Evolutionary conservation across 2,888 invertebrate genomes (phyloP), one percentile per base, ranked within the genome.

Genomic region (Drosophila nigricruria): DNA sequence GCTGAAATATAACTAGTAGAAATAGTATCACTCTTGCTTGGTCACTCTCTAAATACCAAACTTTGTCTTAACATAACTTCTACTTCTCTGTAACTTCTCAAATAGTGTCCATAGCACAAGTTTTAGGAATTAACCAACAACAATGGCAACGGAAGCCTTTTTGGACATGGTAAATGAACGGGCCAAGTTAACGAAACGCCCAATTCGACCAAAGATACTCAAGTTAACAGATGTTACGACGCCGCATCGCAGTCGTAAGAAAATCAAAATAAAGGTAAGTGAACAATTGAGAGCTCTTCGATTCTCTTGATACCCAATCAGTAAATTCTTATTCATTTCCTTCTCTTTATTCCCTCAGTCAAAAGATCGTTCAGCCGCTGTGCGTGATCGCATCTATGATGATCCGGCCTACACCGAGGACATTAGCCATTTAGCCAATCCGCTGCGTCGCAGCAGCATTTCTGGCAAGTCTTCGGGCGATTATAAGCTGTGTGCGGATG

Each of bases 321-420:
- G 20, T 5, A 4, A 18, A 8, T 14, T 43, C n/a, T 38, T 3
- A 42, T 8, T 4, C 0, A 32, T 8, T 14, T 14, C 0, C 5
- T 12, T 9, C 14, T 30, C 3, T 40, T 36, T 14, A 10, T 18
- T 27, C 9, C 20, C 47, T 1, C 78, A 93, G 93, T 81, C 90
- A 1, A 93, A 92, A 75, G 93, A 93, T 70, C 91, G 93, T 32
- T 91, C 92, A 18, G 81, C 89, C 5, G 92, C 90, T 16, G 92
- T 92, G n/a, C 91, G 93, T 38, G 93, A 93, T 63, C 89, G 92
- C 36, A 93, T 92, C 70, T 92, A 91, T 47, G 93, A 93, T 77
- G 93, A 93, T 82, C 93, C 93, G 12, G 93, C 93, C 40, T 93
- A 93, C 66, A 93, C 93, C 0, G 93, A 93, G 57, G 93, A 93